Percentiles rank a stretch among this genome's conserved stretches.
These are phyloP conservation scores for Trichonephila clavata DNA, from an alignment of 1,140 invertebrate species.

Conservation along the genomic window DNA sequence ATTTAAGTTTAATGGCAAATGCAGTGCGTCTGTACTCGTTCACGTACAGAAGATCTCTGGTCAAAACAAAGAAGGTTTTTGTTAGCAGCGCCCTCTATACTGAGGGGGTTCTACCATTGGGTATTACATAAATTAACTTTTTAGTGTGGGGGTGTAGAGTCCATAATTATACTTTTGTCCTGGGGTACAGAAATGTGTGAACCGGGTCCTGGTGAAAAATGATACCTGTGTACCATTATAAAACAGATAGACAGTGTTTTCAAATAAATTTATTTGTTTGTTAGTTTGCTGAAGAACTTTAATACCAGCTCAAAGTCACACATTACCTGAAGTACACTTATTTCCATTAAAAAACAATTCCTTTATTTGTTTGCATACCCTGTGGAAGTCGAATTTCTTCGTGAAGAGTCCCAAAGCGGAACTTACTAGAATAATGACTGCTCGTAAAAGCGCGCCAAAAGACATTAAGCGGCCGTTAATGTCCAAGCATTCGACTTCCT, in stretches of 20 bases:
- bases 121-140: too few relatives aligned
- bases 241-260: neutral
- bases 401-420: neutral
- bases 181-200: too few relatives aligned
- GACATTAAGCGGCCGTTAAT: neutral
- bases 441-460: neutral
- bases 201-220: neutral
- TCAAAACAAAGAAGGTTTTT: too few relatives aligned
- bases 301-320: neutral
- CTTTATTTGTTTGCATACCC: neutral
- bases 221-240: neutral
- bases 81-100: too few relatives aligned
- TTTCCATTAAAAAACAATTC: neutral
- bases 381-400: neutral
- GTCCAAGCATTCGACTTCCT: neutral
- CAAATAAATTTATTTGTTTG: neutral
- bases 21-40: too few relatives aligned
- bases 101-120: too few relatives aligned
- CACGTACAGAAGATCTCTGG: too few relatives aligned
- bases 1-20: too few relatives aligned
- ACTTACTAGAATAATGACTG: neutral
- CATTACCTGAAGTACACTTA: neutral
- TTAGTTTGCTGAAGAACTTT: neutral
- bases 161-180: too few relatives aligned
- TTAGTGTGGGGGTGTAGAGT: too few relatives aligned